A percentile compares a stretch with the other conserved stretches of the same genome.
phyloP scores from a whole-genome alignment of 2,113 vertebrate genomes.

The Trichechus manatus region DNA sequence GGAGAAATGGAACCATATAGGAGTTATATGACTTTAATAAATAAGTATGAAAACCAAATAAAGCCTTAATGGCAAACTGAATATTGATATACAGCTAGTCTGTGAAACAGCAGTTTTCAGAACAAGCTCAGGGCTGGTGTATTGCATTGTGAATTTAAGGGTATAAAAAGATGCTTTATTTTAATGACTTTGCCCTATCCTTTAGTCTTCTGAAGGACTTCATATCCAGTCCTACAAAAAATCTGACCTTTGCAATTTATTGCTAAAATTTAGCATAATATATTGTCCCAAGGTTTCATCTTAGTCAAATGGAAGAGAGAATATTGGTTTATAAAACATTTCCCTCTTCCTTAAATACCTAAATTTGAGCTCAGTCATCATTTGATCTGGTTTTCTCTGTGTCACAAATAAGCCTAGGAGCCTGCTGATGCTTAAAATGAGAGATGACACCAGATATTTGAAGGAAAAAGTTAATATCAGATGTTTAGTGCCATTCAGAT shows the following conservation, averaged over 20 bases:
- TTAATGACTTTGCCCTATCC: constrained; percentile 57
- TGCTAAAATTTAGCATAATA: constrained; percentile 34
- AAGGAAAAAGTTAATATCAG: background rate
- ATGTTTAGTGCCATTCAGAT: background rate
- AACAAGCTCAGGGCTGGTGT: constrained; percentile 5
- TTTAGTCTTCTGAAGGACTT: constrained; percentile 46
- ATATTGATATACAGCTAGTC: constrained; percentile 60
- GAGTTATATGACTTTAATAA: constrained; percentile 77
- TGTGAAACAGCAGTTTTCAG: constrained; percentile 65
- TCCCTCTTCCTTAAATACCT: constrained; percentile 41
- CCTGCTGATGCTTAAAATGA: constrained; percentile 7
- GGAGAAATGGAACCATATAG: constrained; percentile 65
- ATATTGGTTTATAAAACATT: constrained; percentile 49
- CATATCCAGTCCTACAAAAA: constrained; percentile 3
- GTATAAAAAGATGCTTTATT: constrained; percentile 55
- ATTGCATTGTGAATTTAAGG: constrained; percentile 33
- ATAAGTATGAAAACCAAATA: constrained; percentile 80
- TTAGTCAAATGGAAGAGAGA: constrained; percentile 35
- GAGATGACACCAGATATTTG: background rate
- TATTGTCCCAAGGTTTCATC: constrained; percentile 16
- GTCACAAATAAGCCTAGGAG: constrained; percentile 16
- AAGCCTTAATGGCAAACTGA: constrained; percentile 75
- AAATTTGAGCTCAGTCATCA: constrained; percentile 39
- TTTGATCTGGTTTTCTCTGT: background rate
- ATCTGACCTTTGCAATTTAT: constrained; percentile 41